Conservation (phyloP, 2,888 invertebrate genomes). For the Gastracanthus pulcherrimus region DNA sequence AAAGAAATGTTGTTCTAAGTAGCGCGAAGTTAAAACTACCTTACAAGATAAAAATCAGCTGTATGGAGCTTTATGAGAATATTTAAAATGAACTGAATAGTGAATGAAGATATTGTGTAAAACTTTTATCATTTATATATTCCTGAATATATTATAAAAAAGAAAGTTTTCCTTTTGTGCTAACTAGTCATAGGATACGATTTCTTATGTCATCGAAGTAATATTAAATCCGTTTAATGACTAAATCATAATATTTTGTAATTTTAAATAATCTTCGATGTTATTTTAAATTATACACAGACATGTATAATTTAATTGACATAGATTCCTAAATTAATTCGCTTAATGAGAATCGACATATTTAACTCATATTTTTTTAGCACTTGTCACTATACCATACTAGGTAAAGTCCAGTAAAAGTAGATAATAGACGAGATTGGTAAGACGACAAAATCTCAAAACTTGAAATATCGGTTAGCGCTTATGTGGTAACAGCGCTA, state of each 20-base stretch:
- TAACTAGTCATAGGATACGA: too few relatives aligned
- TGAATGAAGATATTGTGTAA: background rate
- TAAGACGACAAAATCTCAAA: background rate
- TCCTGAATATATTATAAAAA: background rate
- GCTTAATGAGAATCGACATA: background rate
- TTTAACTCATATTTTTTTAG: background rate
- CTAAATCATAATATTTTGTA: too few relatives aligned
- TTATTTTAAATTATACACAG: too few relatives aligned
- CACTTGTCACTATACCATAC: too few relatives aligned
- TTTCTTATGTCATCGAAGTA: background rate
- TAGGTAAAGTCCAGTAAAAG: background rate
- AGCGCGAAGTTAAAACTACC: too few relatives aligned
- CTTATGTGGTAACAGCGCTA: background rate
- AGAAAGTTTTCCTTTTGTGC: background rate
- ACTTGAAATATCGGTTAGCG: constrained; percentile 30
- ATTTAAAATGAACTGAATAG: background rate
- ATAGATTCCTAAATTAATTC: background rate
- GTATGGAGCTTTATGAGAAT: too few relatives aligned
- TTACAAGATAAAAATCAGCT: too few relatives aligned
- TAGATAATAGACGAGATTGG: background rate
- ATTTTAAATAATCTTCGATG: too few relatives aligned
- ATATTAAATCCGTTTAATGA: background rate
- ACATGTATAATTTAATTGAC: too few relatives aligned
- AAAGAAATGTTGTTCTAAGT: too few relatives aligned
- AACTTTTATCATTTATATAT: background rate